These are phyloP conservation scores for Chaetorhynchus papuensis DNA, from an alignment of 2,113 vertebrate genomes.

Conservation along the genomic window DNA sequence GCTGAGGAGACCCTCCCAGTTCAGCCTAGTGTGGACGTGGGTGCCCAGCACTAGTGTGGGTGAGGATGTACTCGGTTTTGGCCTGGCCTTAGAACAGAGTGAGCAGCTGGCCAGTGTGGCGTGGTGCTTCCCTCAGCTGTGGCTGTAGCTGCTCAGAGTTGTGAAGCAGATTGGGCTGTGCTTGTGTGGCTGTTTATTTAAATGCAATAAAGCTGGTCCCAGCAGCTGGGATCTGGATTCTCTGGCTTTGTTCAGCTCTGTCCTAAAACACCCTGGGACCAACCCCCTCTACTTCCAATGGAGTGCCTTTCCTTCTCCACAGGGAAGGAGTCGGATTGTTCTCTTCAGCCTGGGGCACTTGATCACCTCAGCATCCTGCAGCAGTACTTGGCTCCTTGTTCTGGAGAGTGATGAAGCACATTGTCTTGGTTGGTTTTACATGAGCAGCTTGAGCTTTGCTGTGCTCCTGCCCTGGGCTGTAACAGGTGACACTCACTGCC, in stretches of 20 bases:
- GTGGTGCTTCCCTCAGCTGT: background rate
- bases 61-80: accelerated
- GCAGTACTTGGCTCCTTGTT: background rate
- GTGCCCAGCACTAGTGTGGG: accelerated
- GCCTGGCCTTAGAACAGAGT: background rate
- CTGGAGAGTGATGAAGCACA: background rate
- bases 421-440: background rate
- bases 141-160: background rate
- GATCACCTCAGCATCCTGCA: background rate
- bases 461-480: background rate
- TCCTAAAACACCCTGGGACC: too few species aligned
- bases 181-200: background rate
- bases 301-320: accelerated
- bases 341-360: background rate
- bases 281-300: too few species aligned
- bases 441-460: background rate
- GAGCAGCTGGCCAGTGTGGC: accelerated
- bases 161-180: background rate
- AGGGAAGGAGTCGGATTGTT: background rate
- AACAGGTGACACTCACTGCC: background rate
- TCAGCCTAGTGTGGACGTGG: background rate
- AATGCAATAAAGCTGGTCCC: background rate
- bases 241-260: background rate
- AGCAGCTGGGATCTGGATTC: background rate
- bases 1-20: background rate